Conservation (phyloP, 1,140 invertebrate genomes). For the Nephila pilipes region DNA sequence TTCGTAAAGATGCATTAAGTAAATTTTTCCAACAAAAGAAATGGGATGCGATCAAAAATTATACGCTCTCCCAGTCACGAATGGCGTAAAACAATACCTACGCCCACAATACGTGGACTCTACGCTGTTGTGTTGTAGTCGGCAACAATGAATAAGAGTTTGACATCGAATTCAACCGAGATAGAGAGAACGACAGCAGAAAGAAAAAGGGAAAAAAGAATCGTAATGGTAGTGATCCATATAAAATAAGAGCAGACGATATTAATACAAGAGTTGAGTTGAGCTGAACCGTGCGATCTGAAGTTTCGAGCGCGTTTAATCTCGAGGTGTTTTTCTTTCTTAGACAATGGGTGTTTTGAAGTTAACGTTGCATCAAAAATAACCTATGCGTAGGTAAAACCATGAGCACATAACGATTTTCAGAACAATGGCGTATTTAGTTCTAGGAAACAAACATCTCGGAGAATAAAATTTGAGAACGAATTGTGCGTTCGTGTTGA, state of each 20-base stretch:
- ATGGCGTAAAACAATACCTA: background rate
- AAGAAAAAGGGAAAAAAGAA: background rate
- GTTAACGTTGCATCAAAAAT: slow-evolving; percentile 15
- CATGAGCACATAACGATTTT: background rate
- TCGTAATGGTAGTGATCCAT: background rate
- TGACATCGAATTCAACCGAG: background rate
- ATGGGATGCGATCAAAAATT: slow-evolving; percentile 1
- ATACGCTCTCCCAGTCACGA: background rate
- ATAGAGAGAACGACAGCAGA: background rate
- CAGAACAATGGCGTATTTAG: background rate
- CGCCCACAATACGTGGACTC: background rate
- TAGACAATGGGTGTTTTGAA: background rate
- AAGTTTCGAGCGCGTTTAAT: slow-evolving; percentile 2
- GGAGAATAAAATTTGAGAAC: background rate
- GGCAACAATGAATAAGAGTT: background rate
- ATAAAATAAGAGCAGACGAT: slow-evolving; percentile 24
- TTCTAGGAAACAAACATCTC: background rate
- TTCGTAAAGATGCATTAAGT: background rate
- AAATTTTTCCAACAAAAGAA: slow-evolving; percentile 4
- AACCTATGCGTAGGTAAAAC: background rate
- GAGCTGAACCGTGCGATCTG: background rate
- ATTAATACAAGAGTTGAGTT: background rate
- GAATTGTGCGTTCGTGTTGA: background rate
- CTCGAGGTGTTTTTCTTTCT: background rate
- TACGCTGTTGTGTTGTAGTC: background rate